Conservation (phyloP, 2,888 invertebrate species). For the Stenichneumon culpator region DNA sequence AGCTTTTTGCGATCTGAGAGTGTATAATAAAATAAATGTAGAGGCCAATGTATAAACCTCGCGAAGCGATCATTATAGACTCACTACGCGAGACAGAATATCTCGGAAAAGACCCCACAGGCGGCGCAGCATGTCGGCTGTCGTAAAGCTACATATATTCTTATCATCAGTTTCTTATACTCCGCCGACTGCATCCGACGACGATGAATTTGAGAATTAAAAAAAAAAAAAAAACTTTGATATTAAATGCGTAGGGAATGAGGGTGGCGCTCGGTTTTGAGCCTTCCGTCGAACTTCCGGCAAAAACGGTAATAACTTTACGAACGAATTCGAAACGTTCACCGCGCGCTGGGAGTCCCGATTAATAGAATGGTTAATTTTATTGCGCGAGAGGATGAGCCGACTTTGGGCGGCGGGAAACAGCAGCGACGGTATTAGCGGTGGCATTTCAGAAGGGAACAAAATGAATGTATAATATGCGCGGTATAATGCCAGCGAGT, state of each 20-base stretch:
- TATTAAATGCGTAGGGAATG: background rate
- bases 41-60: background rate
- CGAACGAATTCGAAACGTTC: constrained; percentile 3
- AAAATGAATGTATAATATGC: constrained; percentile 25
- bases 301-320: background rate
- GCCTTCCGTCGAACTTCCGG: constrained; percentile 2
- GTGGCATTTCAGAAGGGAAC: constrained; percentile 20
- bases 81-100: background rate
- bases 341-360: background rate
- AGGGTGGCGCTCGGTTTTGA: constrained; percentile 9
- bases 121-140: constrained; percentile 12
- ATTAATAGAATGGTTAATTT: constrained; percentile 29
- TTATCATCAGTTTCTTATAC: constrained; percentile 8
- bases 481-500: constrained; percentile 2
- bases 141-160: background rate
- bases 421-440: constrained; percentile 11
- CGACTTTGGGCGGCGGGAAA: constrained; percentile 11
- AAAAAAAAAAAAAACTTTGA: background rate
- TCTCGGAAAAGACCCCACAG: constrained; percentile 32
- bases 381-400: constrained; percentile 1
- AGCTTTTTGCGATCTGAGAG: constrained; percentile 56
- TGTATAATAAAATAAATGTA: constrained; percentile 23
- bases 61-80: constrained; percentile 28
- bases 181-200: background rate
- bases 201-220: background rate